These are phyloP conservation scores for Lycia hirtaria DNA, from an alignment of 2,888 invertebrate genomes.

Conservation along the genomic window DNA sequence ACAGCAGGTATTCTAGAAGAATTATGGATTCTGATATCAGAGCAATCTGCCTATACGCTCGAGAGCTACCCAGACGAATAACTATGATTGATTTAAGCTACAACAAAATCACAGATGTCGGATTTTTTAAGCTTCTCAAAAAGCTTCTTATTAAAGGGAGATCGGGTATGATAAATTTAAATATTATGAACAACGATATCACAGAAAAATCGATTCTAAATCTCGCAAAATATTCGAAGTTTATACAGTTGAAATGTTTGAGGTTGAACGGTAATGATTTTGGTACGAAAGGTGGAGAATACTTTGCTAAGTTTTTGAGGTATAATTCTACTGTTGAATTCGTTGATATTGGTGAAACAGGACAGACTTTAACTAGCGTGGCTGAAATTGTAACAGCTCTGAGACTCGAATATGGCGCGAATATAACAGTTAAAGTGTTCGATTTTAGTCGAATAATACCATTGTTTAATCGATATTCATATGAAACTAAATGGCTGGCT, in stretches of 20 bases:
- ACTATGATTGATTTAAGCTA: constrained; percentile 82
- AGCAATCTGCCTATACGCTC: constrained; percentile 78
- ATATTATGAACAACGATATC: constrained; percentile 85
- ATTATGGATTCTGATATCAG: constrained; percentile 78
- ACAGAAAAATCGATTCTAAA: constrained; percentile 67
- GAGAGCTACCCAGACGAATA: constrained; percentile 70
- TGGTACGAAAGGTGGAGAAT: constrained; percentile 80
- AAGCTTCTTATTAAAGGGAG: constrained; percentile 70
- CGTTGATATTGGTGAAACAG: constrained; percentile 85
- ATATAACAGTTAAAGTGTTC: constrained; percentile 65
- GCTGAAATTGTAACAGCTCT: constrained; percentile 81
- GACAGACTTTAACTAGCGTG: constrained; percentile 83
- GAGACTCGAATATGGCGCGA: constrained; percentile 66
- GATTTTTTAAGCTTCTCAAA: constrained; percentile 74
- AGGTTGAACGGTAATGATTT: constrained; percentile 86
- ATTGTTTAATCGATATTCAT: constrained; percentile 67
- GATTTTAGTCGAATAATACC: constrained; percentile 73
- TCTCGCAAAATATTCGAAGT: constrained; percentile 63
- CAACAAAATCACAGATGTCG: constrained; percentile 83
- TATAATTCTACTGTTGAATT: constrained; percentile 74
- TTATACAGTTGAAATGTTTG: constrained; percentile 78
- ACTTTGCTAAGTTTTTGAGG: constrained; percentile 78
- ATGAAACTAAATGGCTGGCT: constrained; percentile 79
- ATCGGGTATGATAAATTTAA: constrained; percentile 80
- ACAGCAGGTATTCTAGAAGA: constrained; percentile 71